Evolutionary conservation across 2,888 invertebrate species (phyloP), one percentile per base, ranked within the genome.

Genomic region (Syrphus vitripennis): DNA sequence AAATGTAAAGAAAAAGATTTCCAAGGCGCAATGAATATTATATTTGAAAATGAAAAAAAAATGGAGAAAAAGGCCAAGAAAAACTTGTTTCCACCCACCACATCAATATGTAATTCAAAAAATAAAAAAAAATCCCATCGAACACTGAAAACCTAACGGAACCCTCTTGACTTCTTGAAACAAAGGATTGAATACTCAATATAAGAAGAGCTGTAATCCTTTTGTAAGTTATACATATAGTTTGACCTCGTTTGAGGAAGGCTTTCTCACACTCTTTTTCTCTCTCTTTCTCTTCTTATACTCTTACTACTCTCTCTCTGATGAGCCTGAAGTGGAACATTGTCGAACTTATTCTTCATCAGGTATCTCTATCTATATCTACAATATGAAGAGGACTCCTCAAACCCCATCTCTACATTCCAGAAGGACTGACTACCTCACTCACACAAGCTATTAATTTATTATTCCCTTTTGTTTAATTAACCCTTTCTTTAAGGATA

Each of bases 401-500:
- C 6, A n/a, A n/a, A n/a, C n/a, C n/a, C n/a, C n/a, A 40, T 63
- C n/a, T 26, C 6, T 26, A 9, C 34, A 10, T n/a, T n/a, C n/a
- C n/a, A n/a, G n/a, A n/a, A n/a, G 26, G 65, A 48, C 48, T 45
- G 9, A n/a, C n/a, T 10, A 37, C 37, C 12, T 4, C 21, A 65
- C 7, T 12, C 42, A 29, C 29, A 21, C 14, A 42, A 9, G 42
- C 57, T 21, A 34, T 76, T 45, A 80, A 76, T 84, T 80, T 75
- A 80, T 84, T 80, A 84, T 84, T 71, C 75, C 53, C 80, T 45
- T 55, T 80, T 80, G 80, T 71, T 84, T 84, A 84, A 84, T 84
- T 84, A 84, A 80, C 75, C 71, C 57, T 75, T 75, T 70, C 55
- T 34, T 31, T 29, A 50, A 50, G 65, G 75, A 65, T 80, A 84